Evolutionary conservation across 2,888 invertebrate genomes (phyloP), one percentile per base, ranked within the genome.

Genomic region (Cataglyphis altisquamis): DNA sequence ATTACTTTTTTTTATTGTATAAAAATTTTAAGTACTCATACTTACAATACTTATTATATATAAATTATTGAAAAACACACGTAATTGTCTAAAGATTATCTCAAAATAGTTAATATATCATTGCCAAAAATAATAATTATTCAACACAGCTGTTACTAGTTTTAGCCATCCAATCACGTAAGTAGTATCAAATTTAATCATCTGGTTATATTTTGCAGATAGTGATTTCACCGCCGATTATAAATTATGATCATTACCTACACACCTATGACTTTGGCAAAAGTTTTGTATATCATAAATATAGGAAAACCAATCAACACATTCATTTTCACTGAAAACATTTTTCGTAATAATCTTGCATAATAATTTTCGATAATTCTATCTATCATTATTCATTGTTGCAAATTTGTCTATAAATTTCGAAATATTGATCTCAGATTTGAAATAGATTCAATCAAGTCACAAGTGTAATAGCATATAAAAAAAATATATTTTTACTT

Each of bases 401-500:
- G 0, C 12, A 74, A 36, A 12, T 48, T 45, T 12, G 0, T 66
- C 3, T 0, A 5, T 3, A 8, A 64, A 55, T 67, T 18, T 70
- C 15, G 10, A 45, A 3, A 73, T 64, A 68, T 0, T 57, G 36
- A 0, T 60, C 21, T 21, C 2, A 45, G 10, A 32, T 52, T 29
- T 29, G 10, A 70, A 78, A 68, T 32, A 9, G 12, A 21, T 6
- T 77, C 15, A 29, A 39, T 25, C 2, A 2, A 15, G 25, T 67
- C 12, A 48, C 4, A 8, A 48, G 18, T 55, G 62, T 62, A 15
- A 12, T n/a, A 3, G n/a, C 10, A 66, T 0, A 15, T 1, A 62
- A 52, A 60, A 45, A 78, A 63, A 77, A n/a, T 21, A 32, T 32
- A 32, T 63, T 66, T 85, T 81, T 83, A 88, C 83, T 80, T 84